Evolutionary conservation across 1,140 invertebrate species (phyloP), one percentile per base, ranked within the genome.

Genomic region (Heliconius hewitsoni): DNA sequence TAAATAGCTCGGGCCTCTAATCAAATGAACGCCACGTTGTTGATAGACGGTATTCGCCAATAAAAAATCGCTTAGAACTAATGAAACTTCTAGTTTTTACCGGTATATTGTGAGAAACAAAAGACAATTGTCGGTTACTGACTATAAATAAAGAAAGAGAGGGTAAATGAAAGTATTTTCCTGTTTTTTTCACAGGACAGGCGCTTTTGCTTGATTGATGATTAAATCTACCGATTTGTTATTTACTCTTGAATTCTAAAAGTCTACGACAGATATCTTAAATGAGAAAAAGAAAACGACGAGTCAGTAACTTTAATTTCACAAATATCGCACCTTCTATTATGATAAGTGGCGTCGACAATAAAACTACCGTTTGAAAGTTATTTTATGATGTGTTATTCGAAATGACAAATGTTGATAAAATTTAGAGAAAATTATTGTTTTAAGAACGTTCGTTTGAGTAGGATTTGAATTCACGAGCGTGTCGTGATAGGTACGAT

Each of bases 61-160:
- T 79, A 73, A 57, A 57, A 73, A 57, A 50, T 60, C 77, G 37
- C 39, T 71, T 30, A 52, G 39, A 50, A 74, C 55, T 71, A 74
- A 74, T 78, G 39, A 78, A 74, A 66, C 27, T 27, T 78, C 77
- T 78, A 73, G 55, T 37, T 78, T 66, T 72, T 78, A 74, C 71
- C 55, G n/a, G 77, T 57, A 23, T 39, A 73, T 78, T 78, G 37
- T 66, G 16, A 74, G 16, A 46, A 39, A 30, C 9, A 66, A 66
- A 66, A 27, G 3, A 66, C n/a, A 66, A 30, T 23, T n/a, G 55
- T 60, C 55, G 55, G 23, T 46, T 60, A 60, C 55, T 60, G n/a
- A 60, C 19, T 6, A 60, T n/a, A 27, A 60, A 60, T 60, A 23
- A 19, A 60, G 55, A 60, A 11, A 60, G 55, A 60, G 23, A 60